Conservation (phyloP, 2,797 vertebrate genomes). For the Ispidina lecontei region DNA sequence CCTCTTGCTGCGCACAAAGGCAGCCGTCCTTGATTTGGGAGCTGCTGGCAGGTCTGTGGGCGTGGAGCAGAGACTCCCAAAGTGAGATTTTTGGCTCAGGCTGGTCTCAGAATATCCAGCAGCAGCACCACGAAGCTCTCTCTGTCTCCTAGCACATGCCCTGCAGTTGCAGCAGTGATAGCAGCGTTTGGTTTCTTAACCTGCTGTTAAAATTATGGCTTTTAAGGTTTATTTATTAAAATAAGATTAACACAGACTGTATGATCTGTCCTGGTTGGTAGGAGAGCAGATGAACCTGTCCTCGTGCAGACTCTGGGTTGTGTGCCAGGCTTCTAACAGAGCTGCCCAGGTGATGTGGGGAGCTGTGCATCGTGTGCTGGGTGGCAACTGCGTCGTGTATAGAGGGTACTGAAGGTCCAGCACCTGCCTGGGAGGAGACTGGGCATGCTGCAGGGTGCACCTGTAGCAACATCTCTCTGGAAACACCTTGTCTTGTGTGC, state of each 20-base stretch:
- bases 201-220: background rate
- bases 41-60: background rate
- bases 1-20: too few species aligned
- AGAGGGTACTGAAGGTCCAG: rapidly evolving
- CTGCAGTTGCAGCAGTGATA: background rate
- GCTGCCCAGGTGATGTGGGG: background rate
- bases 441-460: rapidly evolving
- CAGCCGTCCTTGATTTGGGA: background rate
- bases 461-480: background rate
- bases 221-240: background rate
- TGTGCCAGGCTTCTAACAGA: background rate
- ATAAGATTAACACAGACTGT: background rate
- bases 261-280: background rate
- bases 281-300: background rate
- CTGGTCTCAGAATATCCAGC: background rate
- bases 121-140: background rate
- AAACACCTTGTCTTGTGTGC: too few species aligned
- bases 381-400: rapidly evolving
- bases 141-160: rapidly evolving
- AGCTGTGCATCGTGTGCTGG: background rate
- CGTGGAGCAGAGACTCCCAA: background rate
- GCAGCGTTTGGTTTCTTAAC: background rate
- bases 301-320: rapidly evolving
- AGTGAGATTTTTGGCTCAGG: background rate
- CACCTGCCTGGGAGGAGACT: too few species aligned